Evolutionary conservation across 2,888 invertebrate genomes (phyloP).

Genomic region (Tipula helvola): DNA sequence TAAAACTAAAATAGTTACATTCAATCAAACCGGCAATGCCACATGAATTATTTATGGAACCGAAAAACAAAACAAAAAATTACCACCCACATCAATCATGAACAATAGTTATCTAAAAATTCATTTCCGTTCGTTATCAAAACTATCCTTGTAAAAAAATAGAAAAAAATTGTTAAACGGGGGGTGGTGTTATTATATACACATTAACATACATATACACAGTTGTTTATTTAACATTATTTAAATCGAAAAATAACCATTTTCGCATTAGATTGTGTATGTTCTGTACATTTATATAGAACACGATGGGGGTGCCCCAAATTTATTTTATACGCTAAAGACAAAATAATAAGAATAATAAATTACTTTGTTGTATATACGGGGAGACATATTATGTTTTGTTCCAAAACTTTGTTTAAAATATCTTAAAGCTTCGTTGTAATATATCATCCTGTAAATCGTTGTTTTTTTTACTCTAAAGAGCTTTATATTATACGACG

Average conservation of each 20-base stretch:
- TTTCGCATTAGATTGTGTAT: not conserved
- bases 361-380: not conserved
- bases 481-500: no score
- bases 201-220: not conserved
- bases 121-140: not conserved
- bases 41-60: no score
- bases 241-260: not conserved
- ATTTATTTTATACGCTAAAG: not conserved
- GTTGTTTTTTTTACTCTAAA: no score
- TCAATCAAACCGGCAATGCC: no score
- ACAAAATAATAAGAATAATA: not conserved
- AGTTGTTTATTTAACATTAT: not conserved
- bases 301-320: not conserved
- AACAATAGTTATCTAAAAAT: not conserved
- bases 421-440: not conserved
- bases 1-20: no score
- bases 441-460: no score
- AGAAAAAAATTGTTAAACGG: not conserved
- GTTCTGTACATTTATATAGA: not conserved
- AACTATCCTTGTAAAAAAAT: not conserved
- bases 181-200: not conserved
- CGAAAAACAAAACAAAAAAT: not conserved
- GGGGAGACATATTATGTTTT: not conserved
- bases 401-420: not conserved
- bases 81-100: not conserved